These are phyloP conservation scores for Lethenteron camtschaticum DNA, from an alignment of 2,113 vertebrate genomes.

Conservation along the genomic window DNA sequence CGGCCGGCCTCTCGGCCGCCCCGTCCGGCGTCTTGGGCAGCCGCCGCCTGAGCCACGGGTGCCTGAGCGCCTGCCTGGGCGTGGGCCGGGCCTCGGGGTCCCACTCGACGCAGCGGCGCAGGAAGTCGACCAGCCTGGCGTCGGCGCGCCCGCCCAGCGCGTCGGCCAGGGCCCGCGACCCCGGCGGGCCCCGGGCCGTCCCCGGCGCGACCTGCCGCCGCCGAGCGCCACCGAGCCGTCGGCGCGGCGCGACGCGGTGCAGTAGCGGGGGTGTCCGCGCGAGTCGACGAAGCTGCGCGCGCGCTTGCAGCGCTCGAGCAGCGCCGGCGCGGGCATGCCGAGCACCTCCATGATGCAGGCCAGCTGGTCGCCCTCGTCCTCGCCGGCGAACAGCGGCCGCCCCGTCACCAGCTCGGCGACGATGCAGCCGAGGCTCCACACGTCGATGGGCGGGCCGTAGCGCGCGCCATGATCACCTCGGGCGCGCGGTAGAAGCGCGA, in stretches of 20 bases:
- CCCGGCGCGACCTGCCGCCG: slow-evolving; percentile 64
- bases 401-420: slow-evolving; percentile 60
- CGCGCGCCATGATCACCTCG: slow-evolving; percentile 68
- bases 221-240: slow-evolving; percentile 65
- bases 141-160: slow-evolving; percentile 88
- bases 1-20: neutral
- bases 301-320: slow-evolving; percentile 71
- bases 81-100: neutral
- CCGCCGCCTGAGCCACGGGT: neutral
- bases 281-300: slow-evolving; percentile 97
- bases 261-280: slow-evolving; percentile 87
- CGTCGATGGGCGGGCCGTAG: slow-evolving; percentile 78
- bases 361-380: slow-evolving; percentile 70
- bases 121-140: slow-evolving; percentile 9
- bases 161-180: slow-evolving; percentile 61
- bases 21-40: neutral
- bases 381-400: slow-evolving; percentile 59
- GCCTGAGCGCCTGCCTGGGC: neutral
- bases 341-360: slow-evolving; percentile 88
- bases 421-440: slow-evolving; percentile 92
- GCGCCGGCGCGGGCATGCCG: slow-evolving; percentile 77
- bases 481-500: slow-evolving; percentile 81
- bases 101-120: neutral
- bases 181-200: slow-evolving; percentile 66
- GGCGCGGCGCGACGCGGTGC: slow-evolving; percentile 58